phyloP scores from a whole-genome alignment of 2,113 vertebrate genomes.

The Cyprinodon tularosa region DNA sequence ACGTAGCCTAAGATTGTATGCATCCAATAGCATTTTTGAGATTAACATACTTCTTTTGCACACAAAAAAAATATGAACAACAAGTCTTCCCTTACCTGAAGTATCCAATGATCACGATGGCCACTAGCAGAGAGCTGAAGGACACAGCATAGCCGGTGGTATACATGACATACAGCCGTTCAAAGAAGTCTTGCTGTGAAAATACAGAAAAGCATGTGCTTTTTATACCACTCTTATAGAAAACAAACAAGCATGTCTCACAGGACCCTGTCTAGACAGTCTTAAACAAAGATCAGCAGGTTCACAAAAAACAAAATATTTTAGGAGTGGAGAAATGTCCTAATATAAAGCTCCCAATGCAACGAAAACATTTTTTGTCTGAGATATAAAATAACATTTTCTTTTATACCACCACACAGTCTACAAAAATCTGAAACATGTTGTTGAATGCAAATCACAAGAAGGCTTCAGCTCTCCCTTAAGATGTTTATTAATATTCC shows the following conservation, averaged over 20 bases:
- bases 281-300: not conserved
- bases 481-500: not conserved
- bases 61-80: not conserved
- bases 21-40: too few species aligned
- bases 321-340: not conserved
- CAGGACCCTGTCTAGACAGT: not conserved
- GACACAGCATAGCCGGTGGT: constrained; percentile 89
- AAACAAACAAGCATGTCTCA: not conserved
- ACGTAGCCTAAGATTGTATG: too few species aligned
- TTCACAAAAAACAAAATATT: not conserved
- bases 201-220: constrained; percentile 4
- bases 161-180: constrained; percentile 87
- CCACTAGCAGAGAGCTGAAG: constrained; percentile 85
- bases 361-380: too few species aligned
- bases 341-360: not conserved
- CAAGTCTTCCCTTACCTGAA: constrained; percentile 80
- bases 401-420: not conserved
- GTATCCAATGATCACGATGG: constrained; percentile 87
- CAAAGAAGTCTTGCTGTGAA: constrained; percentile 87
- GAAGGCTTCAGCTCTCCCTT: not conserved
- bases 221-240: not conserved
- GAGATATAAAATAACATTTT: not conserved
- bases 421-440: not conserved
- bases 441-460: not conserved
- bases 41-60: not conserved